Evolutionary conservation across 2,888 invertebrate genomes (phyloP), one percentile per base, ranked within the genome.

Genomic region (Hermaeophaga mercurialis): DNA sequence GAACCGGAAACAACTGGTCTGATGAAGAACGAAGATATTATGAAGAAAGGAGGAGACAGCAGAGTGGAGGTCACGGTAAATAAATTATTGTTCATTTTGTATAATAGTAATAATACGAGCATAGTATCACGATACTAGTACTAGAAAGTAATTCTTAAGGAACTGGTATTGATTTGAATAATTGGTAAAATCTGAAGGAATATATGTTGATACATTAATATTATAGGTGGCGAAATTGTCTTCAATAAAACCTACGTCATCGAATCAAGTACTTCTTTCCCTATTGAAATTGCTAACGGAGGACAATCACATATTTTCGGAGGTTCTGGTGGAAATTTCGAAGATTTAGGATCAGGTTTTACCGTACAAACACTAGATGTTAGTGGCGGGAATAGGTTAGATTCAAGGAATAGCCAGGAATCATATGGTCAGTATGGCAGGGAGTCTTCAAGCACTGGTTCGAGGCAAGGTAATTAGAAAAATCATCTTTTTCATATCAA

Each of bases 361-460:
- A 66, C 64, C 28, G 65, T 69, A 1, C 66, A 67, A 15, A 63
- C 70, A 9, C 55, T 73, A 8, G 70, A 72, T 58, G 47, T 75
- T 15, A 67, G 69, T 6, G 49, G 57, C 36, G 55, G 11, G 11
- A 24, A 33, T 11, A 39, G 26, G 11, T 9, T 22, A 14, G 43
- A 33, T n/a, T 19, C 33, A 1, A 33, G 12, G n/a, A 17, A 6
- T 7, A 24, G n/a, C 11, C 19, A 9, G 3, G 33, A 28, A 31
- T 41, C 50, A 14, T n/a, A 19, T 18, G 22, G 12, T 4, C 24
- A 31, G 3, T 12, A 17, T 22, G 22, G 17, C 6, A 26, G 48
- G n/a, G 14, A 17, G 3, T 15, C 38, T 8, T 48, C 46, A n/a
- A 31, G 28, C 17, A 22, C 12, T 12, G 46, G 14, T 11, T 31